These are phyloP conservation scores for Phenganax stokvisi DNA, from an alignment of 92 coral and sea anemone species.

Conservation along the genomic window DNA sequence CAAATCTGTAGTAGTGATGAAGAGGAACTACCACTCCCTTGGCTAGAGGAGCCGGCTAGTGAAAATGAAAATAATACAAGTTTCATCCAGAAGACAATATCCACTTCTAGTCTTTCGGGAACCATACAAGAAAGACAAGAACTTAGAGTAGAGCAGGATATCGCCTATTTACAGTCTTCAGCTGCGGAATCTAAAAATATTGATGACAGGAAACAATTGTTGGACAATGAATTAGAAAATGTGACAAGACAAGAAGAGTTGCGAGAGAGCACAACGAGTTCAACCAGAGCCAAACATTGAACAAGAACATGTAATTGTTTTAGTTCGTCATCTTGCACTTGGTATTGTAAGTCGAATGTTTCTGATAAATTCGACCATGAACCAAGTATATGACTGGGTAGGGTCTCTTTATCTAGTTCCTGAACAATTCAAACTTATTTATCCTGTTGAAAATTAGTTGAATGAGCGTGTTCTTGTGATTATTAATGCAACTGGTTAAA, in stretches of 20 bases:
- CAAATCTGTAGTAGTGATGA: neutral
- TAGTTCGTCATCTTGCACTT: constrained; percentile 11
- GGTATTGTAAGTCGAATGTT: constrained; percentile 22
- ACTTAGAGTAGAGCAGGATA: constrained; percentile 1
- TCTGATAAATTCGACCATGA: neutral
- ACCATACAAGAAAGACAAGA: neutral
- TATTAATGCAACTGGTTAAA: no score
- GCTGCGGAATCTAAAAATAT: neutral
- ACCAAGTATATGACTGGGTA: constrained; percentile 32
- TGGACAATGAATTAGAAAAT: constrained; percentile 2
- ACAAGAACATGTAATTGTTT: constrained; percentile 30
- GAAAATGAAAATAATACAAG: neutral
- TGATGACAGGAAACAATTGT: constrained; percentile 24
- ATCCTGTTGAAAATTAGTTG: no score
- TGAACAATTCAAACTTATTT: constrained; percentile 26
- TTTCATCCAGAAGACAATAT: neutral
- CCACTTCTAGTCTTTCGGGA: neutral
- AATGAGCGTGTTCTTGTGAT: no score
- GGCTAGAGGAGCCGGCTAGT: neutral
- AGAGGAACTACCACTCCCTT: neutral
- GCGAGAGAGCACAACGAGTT: constrained; percentile 32
- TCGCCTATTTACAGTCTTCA: neutral
- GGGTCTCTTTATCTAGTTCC: constrained; percentile 30
- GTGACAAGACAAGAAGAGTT: constrained; percentile 40
- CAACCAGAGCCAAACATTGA: constrained; percentile 33